A percentile compares a stretch with the other conserved stretches of the same genome.
Conservation (phyloP, 2,113 vertebrate genomes). For the Micromys minutus region DNA sequence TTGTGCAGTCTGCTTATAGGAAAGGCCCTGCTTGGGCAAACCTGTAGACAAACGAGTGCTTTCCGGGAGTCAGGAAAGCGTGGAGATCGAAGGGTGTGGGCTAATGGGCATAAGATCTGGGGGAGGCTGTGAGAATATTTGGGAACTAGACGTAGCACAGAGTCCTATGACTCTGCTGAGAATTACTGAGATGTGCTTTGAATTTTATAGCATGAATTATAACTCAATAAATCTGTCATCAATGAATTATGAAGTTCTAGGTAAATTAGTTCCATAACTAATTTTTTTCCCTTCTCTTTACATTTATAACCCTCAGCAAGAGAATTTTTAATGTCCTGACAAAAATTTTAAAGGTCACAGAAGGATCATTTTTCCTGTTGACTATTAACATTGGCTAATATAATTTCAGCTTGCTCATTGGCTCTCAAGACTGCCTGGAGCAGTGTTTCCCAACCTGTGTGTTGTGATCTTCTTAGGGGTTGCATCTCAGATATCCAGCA, state of each 20-base stretch:
- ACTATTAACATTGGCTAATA: neutral
- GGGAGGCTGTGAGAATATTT: neutral
- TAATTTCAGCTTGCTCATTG: neutral
- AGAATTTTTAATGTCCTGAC: conserved; percentile 16
- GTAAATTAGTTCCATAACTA: neutral
- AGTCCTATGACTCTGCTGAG: neutral
- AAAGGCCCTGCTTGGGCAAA: neutral
- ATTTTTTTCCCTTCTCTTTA: conserved; percentile 5
- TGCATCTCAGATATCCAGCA: neutral
- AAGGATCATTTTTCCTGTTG: conserved; percentile 19
- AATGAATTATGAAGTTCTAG: neutral
- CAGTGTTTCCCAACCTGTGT: neutral
- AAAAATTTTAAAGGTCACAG: conserved; percentile 46
- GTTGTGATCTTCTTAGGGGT: neutral
- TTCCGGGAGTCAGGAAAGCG: too few relatives aligned
- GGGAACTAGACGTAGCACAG: neutral
- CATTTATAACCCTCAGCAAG: neutral
- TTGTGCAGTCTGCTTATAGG: too few relatives aligned
- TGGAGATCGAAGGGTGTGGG: neutral
- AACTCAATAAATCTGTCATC: neutral
- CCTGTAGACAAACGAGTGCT: neutral
- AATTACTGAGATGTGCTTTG: neutral
- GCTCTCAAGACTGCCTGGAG: neutral
- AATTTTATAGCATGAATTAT: conserved; percentile 31
- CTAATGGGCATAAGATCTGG: neutral